Base-by-base conservation (phyloP, 2,888 invertebrate genomes). In the Barypeithes pellucidus region DNA sequence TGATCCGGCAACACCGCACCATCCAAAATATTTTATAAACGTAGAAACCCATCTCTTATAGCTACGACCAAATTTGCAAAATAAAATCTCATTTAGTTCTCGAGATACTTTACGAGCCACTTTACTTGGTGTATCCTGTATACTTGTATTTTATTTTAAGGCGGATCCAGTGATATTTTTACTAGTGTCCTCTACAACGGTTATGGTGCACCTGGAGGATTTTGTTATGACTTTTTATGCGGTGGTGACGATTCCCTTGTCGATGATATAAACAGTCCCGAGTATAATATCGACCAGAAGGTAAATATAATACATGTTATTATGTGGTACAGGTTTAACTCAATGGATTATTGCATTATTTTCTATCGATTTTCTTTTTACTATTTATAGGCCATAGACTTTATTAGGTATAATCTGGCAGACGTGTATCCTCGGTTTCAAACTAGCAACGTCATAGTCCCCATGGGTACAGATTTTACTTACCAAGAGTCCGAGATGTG, bases 381-480 rank as follows among this genome's bases (percentile, higher is more conserved):
- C n/a, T n/a, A n/a, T 24, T 24, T 24, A 4, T 24, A 85, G 85
- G 84, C 85, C 12, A 66, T 79, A 20, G 72, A 79, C 60, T 86
- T 86, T 77, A 75, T 81, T 16, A 3, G 22, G 3, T 36, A 61
- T 9, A 50, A 67, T 20, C 54, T 71, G 11, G 18, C 65, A 59
- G 41, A 39, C 9, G 18, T 50, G 18, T 14, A 33, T 9, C 2
- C 14, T 29, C 66, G 75, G 70, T 89, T 87, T 77, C 80, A 83
- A 62, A 89, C 90, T 1, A 88, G 89, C 71, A 89, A 92, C 80
- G 86, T 91, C 3, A 86, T 91, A 78, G 84, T 92, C 77, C 88
- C 91, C 1, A 91, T 92, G 91, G 92, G 92, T 4, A 88, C 88
- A 50, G 92, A 92, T 83, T 92, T 92, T 82, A 87, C 88, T 72